Conservation (phyloP, 2,888 invertebrate genomes). For the Coelinius sp. region DNA sequence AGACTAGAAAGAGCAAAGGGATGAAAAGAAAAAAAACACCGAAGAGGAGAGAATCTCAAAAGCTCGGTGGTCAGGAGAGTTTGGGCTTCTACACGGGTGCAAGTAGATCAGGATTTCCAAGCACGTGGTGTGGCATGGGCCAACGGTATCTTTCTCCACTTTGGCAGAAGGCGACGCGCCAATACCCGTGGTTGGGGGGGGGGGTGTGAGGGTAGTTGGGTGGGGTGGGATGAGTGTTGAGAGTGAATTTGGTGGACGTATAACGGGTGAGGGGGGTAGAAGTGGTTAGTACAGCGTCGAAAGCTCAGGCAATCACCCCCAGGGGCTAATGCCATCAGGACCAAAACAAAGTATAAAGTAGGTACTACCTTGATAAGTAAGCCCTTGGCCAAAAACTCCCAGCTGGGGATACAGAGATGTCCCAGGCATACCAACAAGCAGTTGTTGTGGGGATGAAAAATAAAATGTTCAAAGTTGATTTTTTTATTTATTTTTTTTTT, state of each 20-base stretch:
- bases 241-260: slow-evolving; percentile 34
- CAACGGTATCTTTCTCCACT: slow-evolving; percentile 30
- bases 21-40: background rate
- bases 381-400: slow-evolving; percentile 60
- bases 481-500: too few relatives aligned
- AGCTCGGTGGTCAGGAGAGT: slow-evolving; percentile 43
- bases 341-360: slow-evolving; percentile 68
- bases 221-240: slow-evolving; percentile 62
- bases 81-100: slow-evolving; percentile 53
- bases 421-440: slow-evolving; percentile 56
- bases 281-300: slow-evolving; percentile 47
- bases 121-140: slow-evolving; percentile 61
- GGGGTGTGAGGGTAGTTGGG: too few relatives aligned
- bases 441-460: background rate
- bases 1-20: slow-evolving; percentile 29
- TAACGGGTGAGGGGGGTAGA: slow-evolving; percentile 43
- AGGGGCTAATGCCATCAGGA: slow-evolving; percentile 66
- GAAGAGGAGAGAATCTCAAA: slow-evolving; percentile 25
- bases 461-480: background rate
- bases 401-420: slow-evolving; percentile 54
- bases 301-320: slow-evolving; percentile 62
- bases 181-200: slow-evolving; percentile 25
- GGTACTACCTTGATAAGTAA: slow-evolving; percentile 61
- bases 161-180: slow-evolving; percentile 40
- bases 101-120: slow-evolving; percentile 64